Conservation (phyloP, 2,888 invertebrate species). For the Alloplasta piceator region DNA sequence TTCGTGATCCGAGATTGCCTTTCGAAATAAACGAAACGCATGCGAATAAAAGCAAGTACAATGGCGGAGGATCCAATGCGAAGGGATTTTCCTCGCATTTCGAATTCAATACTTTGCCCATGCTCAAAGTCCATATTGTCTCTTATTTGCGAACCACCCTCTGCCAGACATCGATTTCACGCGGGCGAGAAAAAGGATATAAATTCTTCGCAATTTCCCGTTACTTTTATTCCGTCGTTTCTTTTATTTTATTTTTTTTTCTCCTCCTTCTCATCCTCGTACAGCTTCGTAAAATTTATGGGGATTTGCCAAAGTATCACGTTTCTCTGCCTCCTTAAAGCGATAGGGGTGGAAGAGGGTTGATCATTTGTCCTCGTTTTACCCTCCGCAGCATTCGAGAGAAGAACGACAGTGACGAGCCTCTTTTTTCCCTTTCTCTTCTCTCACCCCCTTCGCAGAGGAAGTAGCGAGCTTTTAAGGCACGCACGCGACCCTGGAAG, state of each 20-base stretch:
- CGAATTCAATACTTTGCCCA: no score
- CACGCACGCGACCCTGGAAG: slow-evolving; percentile 38
- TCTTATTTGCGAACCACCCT: not conserved
- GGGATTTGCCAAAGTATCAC: slow-evolving; percentile 44
- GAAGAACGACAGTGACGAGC: slow-evolving; percentile 36
- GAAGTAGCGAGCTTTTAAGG: slow-evolving; percentile 33
- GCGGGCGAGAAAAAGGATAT: slow-evolving; percentile 10
- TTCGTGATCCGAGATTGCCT: no score
- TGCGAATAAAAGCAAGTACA: no score
- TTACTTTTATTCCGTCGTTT: slow-evolving; percentile 1
- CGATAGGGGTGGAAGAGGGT: not conserved
- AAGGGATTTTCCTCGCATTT: no score
- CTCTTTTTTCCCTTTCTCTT: slow-evolving; percentile 31
- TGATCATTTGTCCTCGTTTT: slow-evolving; percentile 55
- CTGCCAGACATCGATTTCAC: not conserved
- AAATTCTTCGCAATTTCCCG: slow-evolving; percentile 32
- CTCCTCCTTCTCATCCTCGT: slow-evolving; percentile 2
- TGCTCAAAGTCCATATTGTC: no score
- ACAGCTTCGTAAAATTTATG: slow-evolving; percentile 38
- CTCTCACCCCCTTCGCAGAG: slow-evolving; percentile 8
- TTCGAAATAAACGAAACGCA: no score
- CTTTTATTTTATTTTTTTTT: not conserved
- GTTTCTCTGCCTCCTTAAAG: slow-evolving; percentile 30
- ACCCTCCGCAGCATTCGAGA: slow-evolving; percentile 53
- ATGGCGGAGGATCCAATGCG: no score